phyloP scores from a whole-genome alignment of 2,797 vertebrate species.

The Florisuga fusca region DNA sequence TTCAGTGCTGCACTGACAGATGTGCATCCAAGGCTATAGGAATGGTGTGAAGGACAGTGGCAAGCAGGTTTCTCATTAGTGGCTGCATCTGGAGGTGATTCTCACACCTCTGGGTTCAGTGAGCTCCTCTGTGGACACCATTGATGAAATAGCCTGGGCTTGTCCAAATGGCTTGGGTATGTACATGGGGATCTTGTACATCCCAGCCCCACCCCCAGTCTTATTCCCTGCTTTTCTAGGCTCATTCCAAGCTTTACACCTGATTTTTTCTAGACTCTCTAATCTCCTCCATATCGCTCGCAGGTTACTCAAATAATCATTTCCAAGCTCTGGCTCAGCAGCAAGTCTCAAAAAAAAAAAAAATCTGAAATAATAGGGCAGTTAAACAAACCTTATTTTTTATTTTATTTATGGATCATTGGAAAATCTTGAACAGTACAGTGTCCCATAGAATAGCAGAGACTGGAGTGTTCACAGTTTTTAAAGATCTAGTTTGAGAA shows the following conservation, averaged over 20 bases:
- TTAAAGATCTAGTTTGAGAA: neutral
- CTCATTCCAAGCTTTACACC: neutral
- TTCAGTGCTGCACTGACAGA: neutral
- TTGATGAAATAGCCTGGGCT: neutral
- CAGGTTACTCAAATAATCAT: neutral
- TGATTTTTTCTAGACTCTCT: neutral
- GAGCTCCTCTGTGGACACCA: neutral
- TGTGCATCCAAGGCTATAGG: neutral
- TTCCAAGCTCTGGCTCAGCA: neutral
- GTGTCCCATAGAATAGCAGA: neutral
- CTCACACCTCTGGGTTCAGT: neutral
- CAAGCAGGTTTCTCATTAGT: neutral
- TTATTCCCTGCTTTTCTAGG: neutral
- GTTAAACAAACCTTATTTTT: neutral
- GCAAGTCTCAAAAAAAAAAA: neutral
- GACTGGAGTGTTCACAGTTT: neutral
- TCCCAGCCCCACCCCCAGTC: neutral
- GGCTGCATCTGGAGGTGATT: neutral
- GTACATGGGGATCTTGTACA: fast-evolving
- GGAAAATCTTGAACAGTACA: neutral
- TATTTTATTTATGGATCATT: neutral
- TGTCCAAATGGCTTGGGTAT: neutral
- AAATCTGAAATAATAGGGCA: neutral
- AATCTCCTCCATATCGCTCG: neutral
- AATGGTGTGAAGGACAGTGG: neutral